Base-by-base conservation (phyloP, 1,140 invertebrate species). In the Araneus ventricosus region DNA sequence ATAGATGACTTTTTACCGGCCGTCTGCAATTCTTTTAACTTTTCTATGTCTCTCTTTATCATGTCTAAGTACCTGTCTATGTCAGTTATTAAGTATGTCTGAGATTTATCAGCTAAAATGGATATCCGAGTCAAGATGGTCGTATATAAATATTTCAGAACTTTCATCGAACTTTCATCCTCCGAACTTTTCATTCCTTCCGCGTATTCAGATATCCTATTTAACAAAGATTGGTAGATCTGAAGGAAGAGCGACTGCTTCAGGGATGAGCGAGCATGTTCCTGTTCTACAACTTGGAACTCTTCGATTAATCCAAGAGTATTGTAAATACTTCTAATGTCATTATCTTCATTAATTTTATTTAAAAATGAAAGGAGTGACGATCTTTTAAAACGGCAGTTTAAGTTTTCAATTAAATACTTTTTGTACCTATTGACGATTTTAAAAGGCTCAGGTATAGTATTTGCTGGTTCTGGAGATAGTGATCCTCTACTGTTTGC, bases 221-320 rank as follows among this genome's bases (percentile, higher is more conserved):
- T 30, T 45, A 70, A 27, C 3, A 88, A 4, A 0, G 87, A 88
- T 10, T 45, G 61, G 45, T 88, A 88, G 8, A 88, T 41, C 3
- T 61, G 63, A 30, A 41, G 10, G 5, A 67, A 63, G 34, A 45
- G 20, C 2, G 70, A 8, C 1, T 70, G 8, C 7, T 70, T 22
- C 45, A 17, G 17, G 41, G n/a, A 70, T 4, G 70, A 14, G 1
- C 20, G 17, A 6, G 27, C 20, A 70, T 70, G 45, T 17, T 70
- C 14, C 3, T 67, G 20, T 88, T 88, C 87, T 27, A 88, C 34
- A 2, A 6, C 10, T 70, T 45, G 34, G 3, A 88, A 20, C 27
- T 88, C 87, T 41, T 88, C 87, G 2, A 88, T n/a, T n/a, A 88
- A 70, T 88, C 87, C 87, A 1, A 41, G 8, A 10, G 39, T 45